Percentiles rank a stretch among this genome's conserved stretches.
Conservation (phyloP, 2,888 invertebrate species). For the Actias luna region DNA sequence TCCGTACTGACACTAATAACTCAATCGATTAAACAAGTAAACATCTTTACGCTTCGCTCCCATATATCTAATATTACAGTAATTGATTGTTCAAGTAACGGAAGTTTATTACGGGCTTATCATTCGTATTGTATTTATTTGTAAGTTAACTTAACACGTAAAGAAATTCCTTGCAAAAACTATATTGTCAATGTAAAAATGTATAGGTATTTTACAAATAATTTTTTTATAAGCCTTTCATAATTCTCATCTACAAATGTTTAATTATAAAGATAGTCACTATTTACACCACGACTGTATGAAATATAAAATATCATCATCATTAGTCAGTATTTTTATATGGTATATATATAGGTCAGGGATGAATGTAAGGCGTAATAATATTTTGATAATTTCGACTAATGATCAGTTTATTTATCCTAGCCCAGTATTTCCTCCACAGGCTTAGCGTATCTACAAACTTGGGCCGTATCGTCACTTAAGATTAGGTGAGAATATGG, state of each 20-base stretch:
- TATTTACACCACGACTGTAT: no score
- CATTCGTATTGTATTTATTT: no score
- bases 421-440: no score
- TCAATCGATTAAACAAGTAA: background rate
- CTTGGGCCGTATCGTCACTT: no score
- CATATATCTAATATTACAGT: background rate
- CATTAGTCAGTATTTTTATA: background rate
- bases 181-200: background rate
- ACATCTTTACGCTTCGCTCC: conserved; percentile 31
- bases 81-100: background rate
- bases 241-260: no score
- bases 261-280: no score
- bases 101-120: background rate
- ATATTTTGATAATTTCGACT: background rate
- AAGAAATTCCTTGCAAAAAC: background rate
- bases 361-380: background rate
- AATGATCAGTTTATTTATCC: conserved; percentile 12
- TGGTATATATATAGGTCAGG: background rate
- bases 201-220: no score
- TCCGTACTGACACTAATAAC: conserved; percentile 47
- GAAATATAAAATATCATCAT: no score
- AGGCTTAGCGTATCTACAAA: no score
- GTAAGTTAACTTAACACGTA: background rate
- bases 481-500: no score
- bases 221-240: no score